A percentile compares a stretch with the other conserved stretches of the same genome.
Conservation (phyloP, 2,888 invertebrate species). For the Drosophila mayaguana region DNA sequence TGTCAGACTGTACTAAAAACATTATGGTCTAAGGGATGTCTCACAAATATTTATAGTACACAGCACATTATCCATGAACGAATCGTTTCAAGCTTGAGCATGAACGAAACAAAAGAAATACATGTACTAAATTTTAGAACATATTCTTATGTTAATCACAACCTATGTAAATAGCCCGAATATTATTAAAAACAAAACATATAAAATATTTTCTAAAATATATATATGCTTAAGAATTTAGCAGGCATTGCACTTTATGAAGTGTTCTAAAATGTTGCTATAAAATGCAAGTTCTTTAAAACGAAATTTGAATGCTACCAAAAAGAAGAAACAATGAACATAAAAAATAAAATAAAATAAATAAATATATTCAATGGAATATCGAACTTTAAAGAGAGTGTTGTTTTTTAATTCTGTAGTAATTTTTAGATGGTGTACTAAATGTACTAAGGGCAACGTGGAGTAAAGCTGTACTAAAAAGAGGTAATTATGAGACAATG, state of each 20-base stretch:
- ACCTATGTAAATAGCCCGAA: constrained; percentile 51
- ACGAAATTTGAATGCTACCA: constrained; percentile 49
- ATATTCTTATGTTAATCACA: constrained; percentile 18
- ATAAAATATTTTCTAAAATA: constrained; percentile 11
- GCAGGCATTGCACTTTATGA: neutral
- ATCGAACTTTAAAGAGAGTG: constrained; percentile 18
- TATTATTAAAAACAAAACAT: constrained; percentile 13
- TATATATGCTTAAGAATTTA: constrained; percentile 16
- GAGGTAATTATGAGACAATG: too few relatives aligned
- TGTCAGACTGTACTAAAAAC: constrained; percentile 24
- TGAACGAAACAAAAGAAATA: constrained; percentile 7
- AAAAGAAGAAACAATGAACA: constrained; percentile 32
- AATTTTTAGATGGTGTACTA: neutral
- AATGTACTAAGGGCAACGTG: neutral
- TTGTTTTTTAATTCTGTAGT: neutral
- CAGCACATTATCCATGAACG: constrained; percentile 56
- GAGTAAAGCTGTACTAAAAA: neutral
- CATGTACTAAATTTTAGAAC: constrained; percentile 33
- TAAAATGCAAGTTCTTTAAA: constrained; percentile 21
- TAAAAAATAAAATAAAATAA: constrained; percentile 17
- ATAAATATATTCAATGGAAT: constrained; percentile 41
- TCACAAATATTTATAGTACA: constrained; percentile 75
- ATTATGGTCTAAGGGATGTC: constrained; percentile 76
- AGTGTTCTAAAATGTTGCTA: constrained; percentile 9
- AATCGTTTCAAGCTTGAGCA: constrained; percentile 12